Conservation (phyloP, 1,140 invertebrate species). For the Bombus pascuorum region DNA sequence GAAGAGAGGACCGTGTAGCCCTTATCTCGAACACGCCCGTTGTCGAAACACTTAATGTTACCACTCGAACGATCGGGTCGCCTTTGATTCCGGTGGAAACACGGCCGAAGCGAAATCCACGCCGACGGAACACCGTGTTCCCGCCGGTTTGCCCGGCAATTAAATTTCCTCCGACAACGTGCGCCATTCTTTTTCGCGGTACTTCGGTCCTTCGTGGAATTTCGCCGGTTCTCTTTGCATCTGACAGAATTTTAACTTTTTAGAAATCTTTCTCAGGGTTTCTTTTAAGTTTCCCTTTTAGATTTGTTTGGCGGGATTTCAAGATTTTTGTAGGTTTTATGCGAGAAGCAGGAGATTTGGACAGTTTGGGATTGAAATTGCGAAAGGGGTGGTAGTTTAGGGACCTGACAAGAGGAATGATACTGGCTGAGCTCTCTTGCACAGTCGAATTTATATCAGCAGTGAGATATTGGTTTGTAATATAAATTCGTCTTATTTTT, state of each 20-base stretch:
- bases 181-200: not conserved
- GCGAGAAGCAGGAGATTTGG: not conserved
- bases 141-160: conserved; percentile 27
- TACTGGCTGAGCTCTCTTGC: too few species aligned
- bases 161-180: conserved; percentile 17
- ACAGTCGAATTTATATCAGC: not conserved
- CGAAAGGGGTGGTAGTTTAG: not conserved
- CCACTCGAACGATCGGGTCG: conserved; percentile 6
- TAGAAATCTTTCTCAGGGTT: not conserved
- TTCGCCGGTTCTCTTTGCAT: not conserved
- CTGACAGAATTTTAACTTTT: not conserved
- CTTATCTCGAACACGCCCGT: conserved; percentile 54
- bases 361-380: not conserved
- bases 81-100: conserved; percentile 43
- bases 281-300: not conserved
- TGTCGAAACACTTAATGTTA: conserved; percentile 52
- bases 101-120: conserved; percentile 34
- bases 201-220: not conserved
- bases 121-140: conserved; percentile 37
- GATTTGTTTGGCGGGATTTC: not conserved
- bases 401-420: not conserved
- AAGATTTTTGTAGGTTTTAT: too few species aligned
- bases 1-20: not conserved
- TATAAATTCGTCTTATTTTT: not conserved
- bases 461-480: not conserved